A percentile compares a stretch with the other conserved stretches of the same genome.
phyloP scores from a whole-genome alignment of 2,113 vertebrate genomes.

The Dipodomys ordii region DNA sequence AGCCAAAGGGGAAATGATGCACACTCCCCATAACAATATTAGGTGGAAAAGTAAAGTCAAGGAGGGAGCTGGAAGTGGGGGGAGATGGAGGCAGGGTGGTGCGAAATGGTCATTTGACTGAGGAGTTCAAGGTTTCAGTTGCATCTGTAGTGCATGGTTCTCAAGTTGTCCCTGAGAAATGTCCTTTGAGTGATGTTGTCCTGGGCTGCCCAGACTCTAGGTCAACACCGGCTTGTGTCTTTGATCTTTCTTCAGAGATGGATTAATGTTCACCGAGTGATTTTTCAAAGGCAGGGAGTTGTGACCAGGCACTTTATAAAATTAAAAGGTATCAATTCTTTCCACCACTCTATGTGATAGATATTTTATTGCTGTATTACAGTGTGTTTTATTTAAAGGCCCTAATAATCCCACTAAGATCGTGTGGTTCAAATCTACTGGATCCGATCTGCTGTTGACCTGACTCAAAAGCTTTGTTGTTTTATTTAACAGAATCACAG shows the following conservation, averaged over 20 bases:
- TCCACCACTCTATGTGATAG: constrained; percentile 4
- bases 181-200: neutral
- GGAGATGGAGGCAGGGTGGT: too few species aligned
- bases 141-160: neutral
- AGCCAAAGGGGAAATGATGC: too few species aligned
- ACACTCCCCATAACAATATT: too few species aligned
- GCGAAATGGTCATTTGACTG: too few species aligned
- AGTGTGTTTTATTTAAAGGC: neutral
- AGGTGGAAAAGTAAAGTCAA: too few species aligned
- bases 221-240: neutral
- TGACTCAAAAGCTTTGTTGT: neutral
- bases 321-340: constrained; percentile 65
- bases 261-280: neutral
- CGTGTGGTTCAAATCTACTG: neutral
- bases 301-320: constrained; percentile 61
- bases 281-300: constrained; percentile 30
- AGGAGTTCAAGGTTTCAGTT: too few species aligned
- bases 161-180: neutral
- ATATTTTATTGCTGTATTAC: constrained; percentile 35
- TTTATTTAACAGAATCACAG: neutral
- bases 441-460: neutral
- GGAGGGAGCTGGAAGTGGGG: too few species aligned
- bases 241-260: constrained; percentile 4
- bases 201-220: neutral
- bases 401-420: neutral